Base-by-base conservation (phyloP, 1,140 invertebrate genomes). In the Whitmania pigra region DNA sequence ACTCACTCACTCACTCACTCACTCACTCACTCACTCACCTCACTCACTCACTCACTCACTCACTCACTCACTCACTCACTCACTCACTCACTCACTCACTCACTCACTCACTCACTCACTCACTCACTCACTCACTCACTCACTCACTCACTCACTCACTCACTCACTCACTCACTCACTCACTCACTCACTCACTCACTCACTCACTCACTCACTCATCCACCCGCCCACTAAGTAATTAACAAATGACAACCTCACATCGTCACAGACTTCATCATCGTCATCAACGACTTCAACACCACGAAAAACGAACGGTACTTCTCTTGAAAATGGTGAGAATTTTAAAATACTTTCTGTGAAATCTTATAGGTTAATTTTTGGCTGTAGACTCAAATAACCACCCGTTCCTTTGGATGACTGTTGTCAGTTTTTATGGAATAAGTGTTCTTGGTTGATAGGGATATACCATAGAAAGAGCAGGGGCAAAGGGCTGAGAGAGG, bases 101-200 rank as follows among this genome's bases (percentile, higher is more conserved):
- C 69, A 71, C 49, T 71, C 70, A 71, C 49, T 67, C 70, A 27
- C 67, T 29, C 27, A 29, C 72, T 69, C 72, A 55, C 72, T 69
- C 72, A 69, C 72, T 69, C 72, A 69, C 72, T 55, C 72, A 73
- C 72, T 55, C 67, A 69, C 67, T 55, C 72, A 54, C 72, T 53
- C 72, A 54, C 72, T 57, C 72, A 54, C 72, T 57, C 72, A 54
- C 72, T 57, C 72, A 27, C 72, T 69, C 72, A 27, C 72, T 69
- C 72, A 55, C 67, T 55, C 72, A 54, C 72, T 53, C 72, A 54
- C 72, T 57, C 72, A 54, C 72, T 57, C 72, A 54, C 72, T 57
- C 72, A 27, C 72, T 69, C 72, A 27, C 72, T 69, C 72, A 27
- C 72, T 69, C 49, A 54, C 72, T 55, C 72, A 53, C 67, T 40